phyloP scores from a whole-genome alignment of 2,888 invertebrate genomes.

The Apamea epomidion region DNA sequence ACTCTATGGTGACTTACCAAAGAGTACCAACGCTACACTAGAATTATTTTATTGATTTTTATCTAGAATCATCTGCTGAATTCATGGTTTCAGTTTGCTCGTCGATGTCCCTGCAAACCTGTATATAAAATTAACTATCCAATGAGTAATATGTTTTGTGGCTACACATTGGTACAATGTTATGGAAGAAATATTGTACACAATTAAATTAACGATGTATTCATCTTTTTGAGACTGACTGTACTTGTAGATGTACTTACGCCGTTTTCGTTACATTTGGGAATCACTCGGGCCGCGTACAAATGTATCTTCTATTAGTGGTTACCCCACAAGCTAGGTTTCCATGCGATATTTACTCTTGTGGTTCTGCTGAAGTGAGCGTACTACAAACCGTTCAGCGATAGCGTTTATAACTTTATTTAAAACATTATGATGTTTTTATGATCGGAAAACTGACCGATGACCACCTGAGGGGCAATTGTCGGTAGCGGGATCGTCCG shows the following conservation, averaged over 20 bases:
- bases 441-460: neutral
- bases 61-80: too few relatives aligned
- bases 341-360: slow-evolving; percentile 19
- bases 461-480: neutral
- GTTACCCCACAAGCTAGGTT: neutral
- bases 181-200: neutral
- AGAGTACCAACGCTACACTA: too few relatives aligned
- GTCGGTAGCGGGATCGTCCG: too few relatives aligned
- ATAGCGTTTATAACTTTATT: slow-evolving; percentile 36
- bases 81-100: too few relatives aligned
- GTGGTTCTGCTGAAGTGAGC: slow-evolving; percentile 6
- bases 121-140: too few relatives aligned
- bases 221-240: neutral
- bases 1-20: too few relatives aligned
- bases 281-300: neutral
- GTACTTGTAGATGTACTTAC: too few relatives aligned
- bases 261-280: neutral
- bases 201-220: neutral
- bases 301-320: neutral
- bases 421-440: slow-evolving; percentile 24
- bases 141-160: too few relatives aligned
- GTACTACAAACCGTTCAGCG: slow-evolving; percentile 18
- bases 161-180: too few relatives aligned
- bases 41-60: too few relatives aligned
- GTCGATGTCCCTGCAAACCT: too few relatives aligned